Percentiles rank a stretch among this genome's conserved stretches.
phyloP scores from a whole-genome alignment of 2,888 invertebrate species.

The Drosophila testacea region DNA sequence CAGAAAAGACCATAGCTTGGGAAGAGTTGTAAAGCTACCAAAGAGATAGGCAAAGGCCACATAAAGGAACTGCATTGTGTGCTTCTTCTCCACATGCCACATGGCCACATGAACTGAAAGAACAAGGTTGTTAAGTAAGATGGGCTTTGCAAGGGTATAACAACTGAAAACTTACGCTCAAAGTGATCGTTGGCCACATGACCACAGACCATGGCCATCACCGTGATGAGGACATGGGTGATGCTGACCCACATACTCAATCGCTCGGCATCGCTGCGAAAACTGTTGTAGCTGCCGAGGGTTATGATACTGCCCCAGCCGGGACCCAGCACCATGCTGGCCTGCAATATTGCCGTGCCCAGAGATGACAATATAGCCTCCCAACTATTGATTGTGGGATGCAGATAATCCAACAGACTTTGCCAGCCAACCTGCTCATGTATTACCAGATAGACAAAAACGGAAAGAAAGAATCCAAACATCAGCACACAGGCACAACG shows the following conservation, averaged over 20 bases:
- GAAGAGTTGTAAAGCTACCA: constrained; percentile 76
- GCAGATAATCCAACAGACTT: constrained; percentile 55
- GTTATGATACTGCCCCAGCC: constrained; percentile 94
- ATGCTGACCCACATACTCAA: constrained; percentile 78
- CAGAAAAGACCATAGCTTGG: constrained; percentile 89
- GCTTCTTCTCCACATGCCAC: constrained; percentile 77
- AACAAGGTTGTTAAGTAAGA: not conserved
- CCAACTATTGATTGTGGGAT: constrained; percentile 61
- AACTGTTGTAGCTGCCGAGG: constrained; percentile 93
- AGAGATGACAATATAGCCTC: constrained; percentile 40
- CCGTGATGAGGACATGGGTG: constrained; percentile 74
- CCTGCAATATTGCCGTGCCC: constrained; percentile 71
- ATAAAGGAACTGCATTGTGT: constrained; percentile 81
- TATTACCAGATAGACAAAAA: constrained; percentile 74
- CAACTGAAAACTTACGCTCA: constrained; percentile 65
- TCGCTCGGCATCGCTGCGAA: constrained; percentile 89
- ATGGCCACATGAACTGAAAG: constrained; percentile 79
- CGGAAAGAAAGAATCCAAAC: constrained; percentile 72
- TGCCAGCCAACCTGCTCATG: constrained; percentile 62
- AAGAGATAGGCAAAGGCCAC: constrained; percentile 80
- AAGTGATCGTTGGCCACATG: constrained; percentile 83
- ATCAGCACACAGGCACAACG: constrained; percentile 79
- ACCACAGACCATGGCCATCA: constrained; percentile 76
- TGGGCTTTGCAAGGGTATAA: not conserved
- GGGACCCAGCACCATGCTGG: constrained; percentile 91